phyloP scores from a whole-genome alignment of 1,140 invertebrate genomes.

The Leucophenga varia region DNA sequence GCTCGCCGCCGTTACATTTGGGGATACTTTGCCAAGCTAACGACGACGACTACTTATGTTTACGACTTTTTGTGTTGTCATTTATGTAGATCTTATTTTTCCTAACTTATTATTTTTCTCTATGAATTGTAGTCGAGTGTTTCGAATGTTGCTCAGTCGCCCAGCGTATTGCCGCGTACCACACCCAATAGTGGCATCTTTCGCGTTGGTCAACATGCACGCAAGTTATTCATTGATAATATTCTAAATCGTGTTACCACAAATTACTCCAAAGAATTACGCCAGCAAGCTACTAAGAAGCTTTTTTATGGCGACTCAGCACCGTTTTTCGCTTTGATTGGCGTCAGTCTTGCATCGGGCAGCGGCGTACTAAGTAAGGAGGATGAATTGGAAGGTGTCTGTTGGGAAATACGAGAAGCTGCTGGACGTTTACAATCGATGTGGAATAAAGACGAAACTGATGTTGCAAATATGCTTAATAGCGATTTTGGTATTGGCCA shows the following conservation, averaged over 20 bases:
- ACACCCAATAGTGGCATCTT: constrained; percentile 56
- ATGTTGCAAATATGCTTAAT: constrained; percentile 50
- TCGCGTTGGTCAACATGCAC: constrained; percentile 62
- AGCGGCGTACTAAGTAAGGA: constrained; percentile 75
- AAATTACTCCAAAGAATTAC: constrained; percentile 64
- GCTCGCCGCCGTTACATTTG: no score
- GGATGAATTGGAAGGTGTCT: constrained; percentile 76
- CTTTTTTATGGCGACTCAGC: constrained; percentile 70
- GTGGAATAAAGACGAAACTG: constrained; percentile 58
- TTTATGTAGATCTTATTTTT: not conserved
- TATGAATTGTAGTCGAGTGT: no score
- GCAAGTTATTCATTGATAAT: constrained; percentile 69
- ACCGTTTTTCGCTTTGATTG: constrained; percentile 75
- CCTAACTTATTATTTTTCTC: no score
- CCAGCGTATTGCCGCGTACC: constrained; percentile 13
- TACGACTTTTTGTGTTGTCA: no score
- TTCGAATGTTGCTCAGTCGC: not conserved
- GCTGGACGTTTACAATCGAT: constrained; percentile 65
- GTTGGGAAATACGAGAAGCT: constrained; percentile 76
- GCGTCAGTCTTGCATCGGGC: constrained; percentile 72
- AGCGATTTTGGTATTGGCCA: constrained; percentile 60
- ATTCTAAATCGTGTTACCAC: constrained; percentile 70
- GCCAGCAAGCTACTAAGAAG: constrained; percentile 63
- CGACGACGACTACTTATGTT: no score
- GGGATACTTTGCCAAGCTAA: no score